Evolutionary conservation across 2,888 invertebrate genomes (phyloP).

Genomic region (Volucella inanis): DNA sequence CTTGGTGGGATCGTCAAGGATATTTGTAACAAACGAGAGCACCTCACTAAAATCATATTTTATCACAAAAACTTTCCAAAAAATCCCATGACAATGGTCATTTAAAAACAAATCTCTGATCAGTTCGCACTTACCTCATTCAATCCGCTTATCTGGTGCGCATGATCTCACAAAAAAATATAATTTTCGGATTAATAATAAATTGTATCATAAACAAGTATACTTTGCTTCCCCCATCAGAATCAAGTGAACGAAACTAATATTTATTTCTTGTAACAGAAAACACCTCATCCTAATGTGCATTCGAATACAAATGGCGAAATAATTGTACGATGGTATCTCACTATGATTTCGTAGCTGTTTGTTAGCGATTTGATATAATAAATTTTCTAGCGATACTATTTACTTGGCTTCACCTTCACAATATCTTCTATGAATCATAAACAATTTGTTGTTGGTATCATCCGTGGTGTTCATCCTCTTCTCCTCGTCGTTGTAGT

Average conservation of each 20-base stretch:
- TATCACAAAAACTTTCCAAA: too few relatives aligned
- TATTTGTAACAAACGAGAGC: too few relatives aligned
- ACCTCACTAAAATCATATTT: too few relatives aligned
- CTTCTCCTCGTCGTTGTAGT: neutral
- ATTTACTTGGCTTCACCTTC: slow-evolving; percentile 58
- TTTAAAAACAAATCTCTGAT: neutral
- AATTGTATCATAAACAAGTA: neutral
- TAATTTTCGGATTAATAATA: neutral
- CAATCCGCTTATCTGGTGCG: too few relatives aligned
- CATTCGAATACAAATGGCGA: neutral
- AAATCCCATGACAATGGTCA: too few relatives aligned
- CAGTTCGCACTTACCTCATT: neutral
- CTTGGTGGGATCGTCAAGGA: too few relatives aligned
- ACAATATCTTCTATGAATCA: slow-evolving; percentile 62
- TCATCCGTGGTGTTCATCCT: slow-evolving; percentile 13
- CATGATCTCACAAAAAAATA: slow-evolving; percentile 17
- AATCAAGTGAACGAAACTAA: neutral
- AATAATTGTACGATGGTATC: slow-evolving; percentile 26
- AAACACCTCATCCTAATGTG: neutral
- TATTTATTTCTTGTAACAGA: neutral
- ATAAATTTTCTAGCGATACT: slow-evolving; percentile 42
- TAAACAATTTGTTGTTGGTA: slow-evolving; percentile 35
- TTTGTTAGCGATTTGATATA: slow-evolving; percentile 25
- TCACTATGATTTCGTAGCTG: neutral
- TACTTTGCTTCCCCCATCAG: slow-evolving; percentile 9